Base-by-base conservation (phyloP, 1,140 invertebrate species). In the Prorops nasuta region DNA sequence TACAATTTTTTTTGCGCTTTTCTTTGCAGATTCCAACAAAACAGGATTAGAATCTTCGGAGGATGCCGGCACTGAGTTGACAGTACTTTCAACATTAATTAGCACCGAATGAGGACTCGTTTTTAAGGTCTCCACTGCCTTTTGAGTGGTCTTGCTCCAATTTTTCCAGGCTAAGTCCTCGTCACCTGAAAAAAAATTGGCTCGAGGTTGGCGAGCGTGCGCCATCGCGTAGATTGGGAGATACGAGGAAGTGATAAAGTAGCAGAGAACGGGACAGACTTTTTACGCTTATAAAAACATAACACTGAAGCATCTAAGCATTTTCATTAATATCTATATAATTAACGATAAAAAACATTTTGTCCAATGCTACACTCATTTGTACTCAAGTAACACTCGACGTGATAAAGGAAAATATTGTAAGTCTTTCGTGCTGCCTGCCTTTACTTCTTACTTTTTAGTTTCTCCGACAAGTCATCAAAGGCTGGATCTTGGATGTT, bases 401-500 rank as follows among this genome's bases (percentile, higher is more conserved):
- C 24, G 24, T 28, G 10, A 6, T 6, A 36, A 36, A n/a, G 14
- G 4, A 6, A 6, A 16, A 36, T 36, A 8, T 7, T 36, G 14
- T 6, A 16, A 36, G 6, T 14, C 15, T 10, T 14, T n/a, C 34
- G 14, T 35, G 34, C 7, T 18, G 21, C 17, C 18, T 15, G n/a
- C n/a, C 16, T 67, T 75, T 73, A 83, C 77, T 85, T 84, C 85
- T 90, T 90, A 84, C 86, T 89, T 83, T 89, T 89, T 62, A 91
- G 78, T 79, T 90, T 92, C 60, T 92, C 85, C 51, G 88, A 87
- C 45, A 86, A 79, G 60, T 91, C 89, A 69, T 98, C 95, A 74
- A 98, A 99, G 52, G 88, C 84, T 39, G 90, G 86, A 72, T 98
- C 95, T 71, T 90, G 91, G 66, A 99, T 89, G 72, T 99, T 98